These are phyloP conservation scores for Macrostomum lignano DNA, from an alignment of 1,140 invertebrate genomes.

Conservation along the genomic window DNA sequence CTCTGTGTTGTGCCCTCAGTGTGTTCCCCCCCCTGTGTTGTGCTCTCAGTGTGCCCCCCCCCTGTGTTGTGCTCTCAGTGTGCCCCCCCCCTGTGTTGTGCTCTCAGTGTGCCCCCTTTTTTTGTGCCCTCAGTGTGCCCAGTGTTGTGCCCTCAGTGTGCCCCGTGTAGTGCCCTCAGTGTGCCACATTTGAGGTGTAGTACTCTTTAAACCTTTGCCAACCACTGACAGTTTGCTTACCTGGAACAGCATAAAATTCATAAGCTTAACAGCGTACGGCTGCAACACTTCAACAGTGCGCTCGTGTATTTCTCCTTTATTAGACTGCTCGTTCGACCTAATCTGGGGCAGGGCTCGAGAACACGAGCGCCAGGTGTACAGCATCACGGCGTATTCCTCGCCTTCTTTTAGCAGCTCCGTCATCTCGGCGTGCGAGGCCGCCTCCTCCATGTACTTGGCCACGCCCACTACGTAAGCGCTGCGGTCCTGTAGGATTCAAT, in stretches of 20 bases:
- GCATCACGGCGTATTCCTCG: conserved; percentile 78
- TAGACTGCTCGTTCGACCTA: conserved; percentile 90
- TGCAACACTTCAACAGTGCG: conserved; percentile 82
- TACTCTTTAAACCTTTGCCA: too few relatives aligned
- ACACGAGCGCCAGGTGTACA: conserved; percentile 96
- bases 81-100: too few relatives aligned
- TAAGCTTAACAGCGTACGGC: conserved; percentile 78
- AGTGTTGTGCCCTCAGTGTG: too few relatives aligned
- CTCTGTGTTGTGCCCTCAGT: too few relatives aligned
- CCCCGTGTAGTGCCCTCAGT: too few relatives aligned
- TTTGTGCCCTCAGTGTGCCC: too few relatives aligned
- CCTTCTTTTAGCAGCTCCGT: conserved; percentile 90
- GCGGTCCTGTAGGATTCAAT: too few relatives aligned
- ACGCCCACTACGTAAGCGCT: conserved; percentile 94
- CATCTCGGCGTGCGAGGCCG: conserved; percentile 84
- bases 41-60: too few relatives aligned
- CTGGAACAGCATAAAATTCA: conserved; percentile 95
- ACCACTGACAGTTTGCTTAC: too few relatives aligned
- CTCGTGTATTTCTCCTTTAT: conserved; percentile 87
- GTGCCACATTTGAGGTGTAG: conserved; percentile 3
- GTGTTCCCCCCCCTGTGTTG: too few relatives aligned
- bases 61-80: too few relatives aligned
- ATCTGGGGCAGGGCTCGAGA: conserved; percentile 87
- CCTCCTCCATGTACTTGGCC: conserved; percentile 95
- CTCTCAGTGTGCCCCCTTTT: too few relatives aligned